phyloP scores from a whole-genome alignment of 2,113 vertebrate genomes.

The Chaetodon trifascialis region DNA sequence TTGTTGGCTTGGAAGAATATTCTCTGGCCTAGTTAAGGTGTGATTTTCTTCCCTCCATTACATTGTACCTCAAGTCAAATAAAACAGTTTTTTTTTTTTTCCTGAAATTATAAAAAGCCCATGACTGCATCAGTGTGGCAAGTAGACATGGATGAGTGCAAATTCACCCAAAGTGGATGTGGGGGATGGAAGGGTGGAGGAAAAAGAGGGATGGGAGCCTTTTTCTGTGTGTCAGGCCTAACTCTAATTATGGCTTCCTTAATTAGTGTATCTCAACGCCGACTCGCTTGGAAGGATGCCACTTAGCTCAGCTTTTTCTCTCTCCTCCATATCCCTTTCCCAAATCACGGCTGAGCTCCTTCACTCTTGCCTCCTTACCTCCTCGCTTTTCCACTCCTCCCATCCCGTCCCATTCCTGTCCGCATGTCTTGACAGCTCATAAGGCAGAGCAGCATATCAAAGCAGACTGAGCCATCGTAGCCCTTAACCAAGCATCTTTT shows the following conservation, averaged over 20 bases:
- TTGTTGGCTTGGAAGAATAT: slow-evolving; percentile 37
- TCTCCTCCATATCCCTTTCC: slow-evolving; percentile 33
- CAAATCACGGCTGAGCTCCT: slow-evolving; percentile 48
- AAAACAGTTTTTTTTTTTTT: slow-evolving; percentile 44
- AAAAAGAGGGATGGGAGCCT: slow-evolving; percentile 43
- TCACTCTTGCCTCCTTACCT: not conserved
- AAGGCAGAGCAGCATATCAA: slow-evolving; percentile 75
- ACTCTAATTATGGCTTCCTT: slow-evolving; percentile 82
- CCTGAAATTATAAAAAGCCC: slow-evolving; percentile 55
- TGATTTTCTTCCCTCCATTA: slow-evolving; percentile 40
- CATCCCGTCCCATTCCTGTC: slow-evolving; percentile 42
- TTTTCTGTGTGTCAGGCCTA: slow-evolving; percentile 75
- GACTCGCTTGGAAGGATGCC: slow-evolving; percentile 76
- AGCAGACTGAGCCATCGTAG: slow-evolving; percentile 65
- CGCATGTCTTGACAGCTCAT: slow-evolving; percentile 78
- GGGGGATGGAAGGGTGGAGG: slow-evolving; percentile 2
- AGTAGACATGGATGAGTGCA: slow-evolving; percentile 36
- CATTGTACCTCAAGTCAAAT: slow-evolving; percentile 52
- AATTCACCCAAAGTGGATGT: slow-evolving; percentile 51
- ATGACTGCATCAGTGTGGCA: slow-evolving; percentile 9
- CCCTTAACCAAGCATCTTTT: slow-evolving; percentile 79
- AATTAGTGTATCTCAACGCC: slow-evolving; percentile 79
- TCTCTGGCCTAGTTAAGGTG: slow-evolving; percentile 61
- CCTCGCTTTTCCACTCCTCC: slow-evolving; percentile 1
- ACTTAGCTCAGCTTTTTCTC: slow-evolving; percentile 72